Evolutionary conservation across 2,113 vertebrate species (phyloP).

Genomic region (Brachypodius melanocephalos): DNA sequence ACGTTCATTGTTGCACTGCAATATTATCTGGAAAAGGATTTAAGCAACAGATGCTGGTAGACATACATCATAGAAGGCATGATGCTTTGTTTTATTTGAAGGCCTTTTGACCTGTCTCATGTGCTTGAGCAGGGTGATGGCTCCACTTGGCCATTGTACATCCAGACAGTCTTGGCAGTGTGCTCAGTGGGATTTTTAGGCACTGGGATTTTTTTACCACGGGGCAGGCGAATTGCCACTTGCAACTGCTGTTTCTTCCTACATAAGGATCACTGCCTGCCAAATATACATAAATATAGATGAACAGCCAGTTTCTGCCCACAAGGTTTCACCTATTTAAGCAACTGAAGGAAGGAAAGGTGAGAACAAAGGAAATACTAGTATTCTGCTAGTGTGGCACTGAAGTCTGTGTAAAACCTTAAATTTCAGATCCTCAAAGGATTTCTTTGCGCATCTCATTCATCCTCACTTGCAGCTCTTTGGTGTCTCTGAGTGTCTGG

Average conservation of each 20-base stretch:
- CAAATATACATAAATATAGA: neutral
- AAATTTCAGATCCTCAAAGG: neutral
- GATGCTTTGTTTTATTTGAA: neutral
- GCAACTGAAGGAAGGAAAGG: neutral
- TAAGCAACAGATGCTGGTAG: neutral
- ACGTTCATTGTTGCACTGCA: neutral
- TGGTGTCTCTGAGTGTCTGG: neutral
- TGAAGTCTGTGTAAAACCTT: neutral
- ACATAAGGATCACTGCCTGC: neutral
- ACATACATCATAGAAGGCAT: neutral
- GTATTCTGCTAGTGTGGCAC: neutral
- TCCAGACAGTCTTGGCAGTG: neutral
- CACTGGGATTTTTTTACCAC: neutral
- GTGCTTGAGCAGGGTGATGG: neutral
- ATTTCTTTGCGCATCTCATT: neutral
- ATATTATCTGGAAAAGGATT: neutral
- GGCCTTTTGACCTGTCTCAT: neutral
- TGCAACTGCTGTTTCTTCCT: neutral
- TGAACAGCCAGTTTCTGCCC: neutral
- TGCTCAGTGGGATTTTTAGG: neutral
- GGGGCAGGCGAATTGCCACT: neutral
- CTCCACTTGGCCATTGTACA: neutral
- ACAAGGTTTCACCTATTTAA: neutral
- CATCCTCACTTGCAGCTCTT: rapidly evolving
- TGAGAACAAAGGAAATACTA: neutral